Percentiles rank a stretch among this genome's conserved stretches.
phyloP scores from a whole-genome alignment of 1,140 invertebrate genomes.

The Diachasmimorpha longicaudata region DNA sequence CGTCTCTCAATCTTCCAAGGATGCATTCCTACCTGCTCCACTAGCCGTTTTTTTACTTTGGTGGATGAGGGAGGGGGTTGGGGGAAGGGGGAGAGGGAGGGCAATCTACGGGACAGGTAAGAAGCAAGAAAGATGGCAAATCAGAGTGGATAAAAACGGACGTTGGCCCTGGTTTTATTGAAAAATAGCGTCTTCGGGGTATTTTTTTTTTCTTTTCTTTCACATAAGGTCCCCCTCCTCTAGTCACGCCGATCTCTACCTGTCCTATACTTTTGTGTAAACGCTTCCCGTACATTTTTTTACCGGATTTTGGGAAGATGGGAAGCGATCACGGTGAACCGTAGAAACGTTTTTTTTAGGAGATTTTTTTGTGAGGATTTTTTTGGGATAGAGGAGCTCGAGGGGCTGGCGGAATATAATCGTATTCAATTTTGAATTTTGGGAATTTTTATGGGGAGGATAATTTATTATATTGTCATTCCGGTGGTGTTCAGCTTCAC shows the following conservation, averaged over 20 bases:
- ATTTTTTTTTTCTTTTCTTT: conserved; percentile 45
- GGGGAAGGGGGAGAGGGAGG: too few species aligned
- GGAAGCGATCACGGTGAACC: conserved; percentile 20
- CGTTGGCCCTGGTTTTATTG: conserved; percentile 21
- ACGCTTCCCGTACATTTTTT: conserved; percentile 20
- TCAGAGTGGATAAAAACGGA: conserved; percentile 25
- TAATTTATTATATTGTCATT: neutral
- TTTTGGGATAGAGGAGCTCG: conserved; percentile 2
- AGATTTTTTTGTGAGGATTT: conserved; percentile 4
- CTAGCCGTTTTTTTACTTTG: conserved; percentile 32
- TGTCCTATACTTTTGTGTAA: conserved; percentile 35
- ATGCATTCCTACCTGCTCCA: conserved; percentile 37
- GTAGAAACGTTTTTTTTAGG: conserved; percentile 20
- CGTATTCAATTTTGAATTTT: conserved; percentile 25
- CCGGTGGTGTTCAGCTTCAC: neutral
- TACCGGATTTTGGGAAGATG: conserved; percentile 20
- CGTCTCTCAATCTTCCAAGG: neutral
- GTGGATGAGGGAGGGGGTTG: too few species aligned
- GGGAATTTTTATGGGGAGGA: conserved; percentile 23
- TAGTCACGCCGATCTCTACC: conserved; percentile 33
- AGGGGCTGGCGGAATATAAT: neutral
- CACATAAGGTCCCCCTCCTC: conserved; percentile 36
- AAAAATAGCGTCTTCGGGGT: conserved; percentile 40
- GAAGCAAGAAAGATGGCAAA: conserved; percentile 25
- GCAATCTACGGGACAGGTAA: conserved; percentile 31